Evolutionary conservation across 1,140 invertebrate genomes (phyloP), one percentile per base, ranked within the genome.

Genomic region (Phenacoccus solenopsis): DNA sequence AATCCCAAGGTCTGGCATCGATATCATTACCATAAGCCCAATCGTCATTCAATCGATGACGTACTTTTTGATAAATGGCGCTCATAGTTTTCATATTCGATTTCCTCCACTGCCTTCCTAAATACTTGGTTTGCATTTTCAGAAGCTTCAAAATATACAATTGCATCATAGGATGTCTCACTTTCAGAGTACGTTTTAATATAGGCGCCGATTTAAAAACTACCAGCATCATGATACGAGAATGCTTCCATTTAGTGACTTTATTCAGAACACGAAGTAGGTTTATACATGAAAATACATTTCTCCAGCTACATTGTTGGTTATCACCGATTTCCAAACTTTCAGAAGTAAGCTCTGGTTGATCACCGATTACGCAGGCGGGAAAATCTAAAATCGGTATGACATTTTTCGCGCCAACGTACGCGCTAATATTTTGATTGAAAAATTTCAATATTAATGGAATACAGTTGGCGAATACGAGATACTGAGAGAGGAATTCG

Each of bases 61-160:
- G 80, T 69, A 93, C 96, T 85, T 98, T 98, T 68, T 94, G 89
- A 80, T 99, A 99, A 78, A 99, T 99, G 32, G 96, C 94, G 78
- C 94, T 98, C 81, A 99, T 96, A 0, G 95, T 98, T 79, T 98
- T 98, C 96, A 99, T 99, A 78, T 99, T 99, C 0, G 92, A 91
- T 80, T 98, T 99, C 4, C 98, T 84, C 98, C 98, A 99, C 76
- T 99, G 97, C 22, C 98, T 82, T 0, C 98, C 98, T 72, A 99
- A 85, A 82, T 98, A 99, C 78, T 98, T 98, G 0, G 96, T 98
- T 83, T 99, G 98, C 94, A 99, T 98, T 83, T 99, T 99, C 0
- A 99, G 80, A 30, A 99, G 81, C 80, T 99, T 99, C 56, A 99
- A 83, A 5, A 98, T 93, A 79, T 99, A 99, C 69, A 99, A 82